Percentiles rank a stretch among this genome's conserved stretches.
These are phyloP conservation scores for Dysidea cf. avara DNA, from an alignment of 37 sponge, comb jelly and placozoan genomes.

Conservation along the genomic window DNA sequence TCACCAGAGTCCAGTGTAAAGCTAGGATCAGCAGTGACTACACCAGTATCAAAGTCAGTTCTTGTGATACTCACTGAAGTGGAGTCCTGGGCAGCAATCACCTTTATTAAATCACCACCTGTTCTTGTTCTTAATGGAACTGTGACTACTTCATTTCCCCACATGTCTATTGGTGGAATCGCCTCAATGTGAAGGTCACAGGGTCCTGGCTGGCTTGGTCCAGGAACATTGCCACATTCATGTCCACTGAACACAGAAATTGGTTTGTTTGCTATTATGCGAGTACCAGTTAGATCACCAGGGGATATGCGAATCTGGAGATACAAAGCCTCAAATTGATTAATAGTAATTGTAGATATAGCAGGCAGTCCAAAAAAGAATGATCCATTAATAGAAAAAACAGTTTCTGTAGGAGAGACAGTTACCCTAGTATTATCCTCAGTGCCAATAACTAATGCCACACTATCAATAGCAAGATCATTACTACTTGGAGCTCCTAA, in stretches of 20 bases:
- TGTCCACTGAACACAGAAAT: constrained; percentile 44
- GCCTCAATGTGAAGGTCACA: constrained; percentile 64
- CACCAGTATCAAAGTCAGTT: not conserved
- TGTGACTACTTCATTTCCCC: constrained; percentile 45
- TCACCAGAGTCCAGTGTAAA: constrained; percentile 11
- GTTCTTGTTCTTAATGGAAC: constrained; percentile 31
- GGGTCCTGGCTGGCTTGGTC: constrained; percentile 4
- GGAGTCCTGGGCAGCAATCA: constrained; percentile 32
- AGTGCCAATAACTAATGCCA: constrained; percentile 33
- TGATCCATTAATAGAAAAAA: too few species aligned
- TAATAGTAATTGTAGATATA: constrained; percentile 4
- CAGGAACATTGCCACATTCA: constrained; percentile 38
- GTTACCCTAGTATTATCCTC: constrained; percentile 52
- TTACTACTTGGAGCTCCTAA: not conserved
- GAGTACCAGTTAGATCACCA: constrained; percentile 29
- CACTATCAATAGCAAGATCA: not conserved
- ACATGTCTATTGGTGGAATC: constrained; percentile 57
- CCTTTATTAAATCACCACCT: constrained; percentile 5
- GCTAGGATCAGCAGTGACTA: not conserved
- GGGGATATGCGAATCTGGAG: not conserved
- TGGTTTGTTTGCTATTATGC: constrained; percentile 11
- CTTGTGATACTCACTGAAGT: constrained; percentile 37
- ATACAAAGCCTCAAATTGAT: constrained; percentile 4
- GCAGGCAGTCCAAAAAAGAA: constrained; percentile 4
- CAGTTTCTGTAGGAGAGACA: constrained; percentile 3